phyloP scores from a whole-genome alignment of 2,113 vertebrate species.

The Oxyruncus cristatus region DNA sequence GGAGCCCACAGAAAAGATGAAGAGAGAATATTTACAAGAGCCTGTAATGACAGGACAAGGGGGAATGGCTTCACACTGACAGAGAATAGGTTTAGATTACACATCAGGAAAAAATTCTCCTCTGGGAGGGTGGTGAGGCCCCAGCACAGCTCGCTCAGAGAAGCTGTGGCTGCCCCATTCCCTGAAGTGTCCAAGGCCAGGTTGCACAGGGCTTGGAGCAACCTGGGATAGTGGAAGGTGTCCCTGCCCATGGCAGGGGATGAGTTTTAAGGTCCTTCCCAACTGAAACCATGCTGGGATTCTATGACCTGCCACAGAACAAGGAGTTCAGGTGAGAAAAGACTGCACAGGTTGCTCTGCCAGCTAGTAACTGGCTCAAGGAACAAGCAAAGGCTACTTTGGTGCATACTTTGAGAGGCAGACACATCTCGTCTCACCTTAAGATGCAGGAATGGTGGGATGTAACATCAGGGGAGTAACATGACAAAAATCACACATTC shows the following conservation, averaged over 20 bases:
- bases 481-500: background rate
- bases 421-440: background rate
- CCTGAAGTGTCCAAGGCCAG: background rate
- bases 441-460: background rate
- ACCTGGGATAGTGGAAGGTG: accelerated
- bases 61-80: background rate
- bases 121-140: accelerated
- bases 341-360: background rate
- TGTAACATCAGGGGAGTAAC: background rate
- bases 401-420: background rate
- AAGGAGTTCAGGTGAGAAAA: background rate
- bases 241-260: background rate
- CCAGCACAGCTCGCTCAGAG: background rate
- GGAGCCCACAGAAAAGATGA: background rate
- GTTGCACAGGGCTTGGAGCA: accelerated
- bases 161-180: background rate
- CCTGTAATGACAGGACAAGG: background rate
- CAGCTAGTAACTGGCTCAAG: background rate
- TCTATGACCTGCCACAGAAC: background rate
- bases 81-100: background rate
- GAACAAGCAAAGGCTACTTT: background rate
- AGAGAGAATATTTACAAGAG: background rate
- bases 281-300: background rate
- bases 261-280: background rate
- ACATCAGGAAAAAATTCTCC: background rate